Conservation (phyloP, 2,113 vertebrate species). For the Passer domesticus region DNA sequence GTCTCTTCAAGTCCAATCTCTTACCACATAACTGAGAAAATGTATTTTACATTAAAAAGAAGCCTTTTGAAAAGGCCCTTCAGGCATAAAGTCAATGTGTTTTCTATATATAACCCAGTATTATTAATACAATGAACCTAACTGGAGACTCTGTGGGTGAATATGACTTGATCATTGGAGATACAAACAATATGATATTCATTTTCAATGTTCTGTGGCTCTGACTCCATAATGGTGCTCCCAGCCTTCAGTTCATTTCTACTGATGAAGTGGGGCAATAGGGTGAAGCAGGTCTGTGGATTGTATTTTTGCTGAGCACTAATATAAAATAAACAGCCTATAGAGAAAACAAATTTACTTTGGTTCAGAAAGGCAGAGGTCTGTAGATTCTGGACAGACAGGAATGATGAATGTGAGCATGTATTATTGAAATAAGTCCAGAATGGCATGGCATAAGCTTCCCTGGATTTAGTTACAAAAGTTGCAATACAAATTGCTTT, state of each 20-base stretch:
- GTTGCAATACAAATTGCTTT: not conserved
- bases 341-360: constrained; percentile 19
- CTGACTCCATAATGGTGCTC: not conserved
- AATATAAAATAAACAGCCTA: constrained; percentile 36
- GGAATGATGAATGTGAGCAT: constrained; percentile 19
- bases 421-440: constrained; percentile 25
- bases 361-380: not conserved
- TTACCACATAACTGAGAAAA: constrained; percentile 36
- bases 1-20: constrained; percentile 55
- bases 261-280: constrained; percentile 17
- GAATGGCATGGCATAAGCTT: not conserved
- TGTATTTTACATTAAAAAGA: constrained; percentile 69
- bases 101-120: constrained; percentile 23
- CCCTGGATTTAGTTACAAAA: not conserved
- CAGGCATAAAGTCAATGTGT: constrained; percentile 32
- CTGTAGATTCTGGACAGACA: not conserved
- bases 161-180: constrained; percentile 33
- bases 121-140: constrained; percentile 50
- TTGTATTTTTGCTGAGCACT: not conserved
- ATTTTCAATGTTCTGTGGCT: not conserved
- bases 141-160: constrained; percentile 38
- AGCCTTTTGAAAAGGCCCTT: constrained; percentile 42
- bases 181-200: not conserved
- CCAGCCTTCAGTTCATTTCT: not conserved
- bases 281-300: constrained; percentile 7